phyloP scores from a whole-genome alignment of 2,113 vertebrate species.

The Shinisaurus crocodilurus region DNA sequence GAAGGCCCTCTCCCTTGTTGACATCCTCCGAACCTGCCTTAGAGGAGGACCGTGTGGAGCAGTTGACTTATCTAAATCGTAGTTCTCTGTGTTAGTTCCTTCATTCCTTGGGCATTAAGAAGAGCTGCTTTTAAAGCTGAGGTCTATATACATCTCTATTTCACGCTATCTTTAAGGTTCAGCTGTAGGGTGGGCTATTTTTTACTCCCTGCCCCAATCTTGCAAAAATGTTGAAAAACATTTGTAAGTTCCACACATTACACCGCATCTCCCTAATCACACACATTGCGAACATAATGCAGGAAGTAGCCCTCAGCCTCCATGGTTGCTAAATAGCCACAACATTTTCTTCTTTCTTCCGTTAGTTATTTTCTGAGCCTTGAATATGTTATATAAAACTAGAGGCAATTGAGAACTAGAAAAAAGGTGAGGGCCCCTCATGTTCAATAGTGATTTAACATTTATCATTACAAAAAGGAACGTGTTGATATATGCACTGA shows the following conservation, averaged over 20 bases:
- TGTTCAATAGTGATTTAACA: slow-evolving; percentile 1
- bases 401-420: not conserved
- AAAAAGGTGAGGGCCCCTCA: not conserved
- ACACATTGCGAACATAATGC: not conserved
- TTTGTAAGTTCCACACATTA: not conserved
- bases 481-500: not conserved
- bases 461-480: slow-evolving; percentile 15
- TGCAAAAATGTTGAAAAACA: not conserved
- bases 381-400: not conserved
- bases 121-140: not conserved
- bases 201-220: not conserved
- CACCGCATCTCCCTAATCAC: not conserved
- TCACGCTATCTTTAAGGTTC: not conserved
- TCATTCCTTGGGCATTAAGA: not conserved
- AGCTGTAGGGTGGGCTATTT: not conserved
- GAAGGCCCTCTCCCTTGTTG: no score
- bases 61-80: not conserved
- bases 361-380: not conserved
- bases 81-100: not conserved
- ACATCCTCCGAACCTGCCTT: no score
- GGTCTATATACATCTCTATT: not conserved
- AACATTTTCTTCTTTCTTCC: not conserved
- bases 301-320: not conserved
- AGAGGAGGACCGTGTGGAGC: not conserved
- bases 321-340: not conserved